Percentiles rank a stretch among this genome's conserved stretches.
Evolutionary conservation across 2,113 vertebrate species (phyloP).

Genomic region (Aphelocoma coerulescens): DNA sequence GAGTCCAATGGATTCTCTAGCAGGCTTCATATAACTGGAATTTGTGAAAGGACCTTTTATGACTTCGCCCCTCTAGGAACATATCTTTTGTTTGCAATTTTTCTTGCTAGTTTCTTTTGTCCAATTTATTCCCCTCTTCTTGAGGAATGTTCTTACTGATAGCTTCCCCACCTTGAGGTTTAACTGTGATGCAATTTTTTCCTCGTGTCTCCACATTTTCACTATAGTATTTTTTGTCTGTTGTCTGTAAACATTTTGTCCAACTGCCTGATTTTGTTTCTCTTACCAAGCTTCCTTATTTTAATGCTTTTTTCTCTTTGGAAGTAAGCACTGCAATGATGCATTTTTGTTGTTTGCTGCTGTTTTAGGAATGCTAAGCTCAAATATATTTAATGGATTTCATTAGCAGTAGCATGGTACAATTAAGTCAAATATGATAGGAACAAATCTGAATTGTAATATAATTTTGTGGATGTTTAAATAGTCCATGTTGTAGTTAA

Average conservation of each 20-base stretch:
- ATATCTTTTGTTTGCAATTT: neutral
- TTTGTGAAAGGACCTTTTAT: neutral
- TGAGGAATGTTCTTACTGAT: neutral
- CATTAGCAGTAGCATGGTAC: neutral
- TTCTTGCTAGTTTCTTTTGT: neutral
- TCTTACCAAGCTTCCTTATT: neutral
- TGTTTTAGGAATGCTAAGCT: neutral
- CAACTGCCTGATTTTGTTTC: neutral
- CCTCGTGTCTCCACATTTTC: rapidly evolving
- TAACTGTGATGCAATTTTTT: neutral
- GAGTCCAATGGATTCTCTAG: neutral
- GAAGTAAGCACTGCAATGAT: neutral
- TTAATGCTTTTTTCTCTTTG: neutral
- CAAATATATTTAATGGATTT: neutral
- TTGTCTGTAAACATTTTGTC: neutral
- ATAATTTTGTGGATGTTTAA: neutral
- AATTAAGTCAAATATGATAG: neutral
- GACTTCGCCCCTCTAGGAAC: neutral
- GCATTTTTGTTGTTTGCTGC: neutral
- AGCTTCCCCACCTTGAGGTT: neutral
- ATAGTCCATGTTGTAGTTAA: neutral
- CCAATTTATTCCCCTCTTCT: neutral
- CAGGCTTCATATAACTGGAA: neutral
- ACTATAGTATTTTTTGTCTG: neutral
- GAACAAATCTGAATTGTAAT: neutral